Conservation (phyloP, 2,888 invertebrate species). For the Andrena chrysosceles region DNA sequence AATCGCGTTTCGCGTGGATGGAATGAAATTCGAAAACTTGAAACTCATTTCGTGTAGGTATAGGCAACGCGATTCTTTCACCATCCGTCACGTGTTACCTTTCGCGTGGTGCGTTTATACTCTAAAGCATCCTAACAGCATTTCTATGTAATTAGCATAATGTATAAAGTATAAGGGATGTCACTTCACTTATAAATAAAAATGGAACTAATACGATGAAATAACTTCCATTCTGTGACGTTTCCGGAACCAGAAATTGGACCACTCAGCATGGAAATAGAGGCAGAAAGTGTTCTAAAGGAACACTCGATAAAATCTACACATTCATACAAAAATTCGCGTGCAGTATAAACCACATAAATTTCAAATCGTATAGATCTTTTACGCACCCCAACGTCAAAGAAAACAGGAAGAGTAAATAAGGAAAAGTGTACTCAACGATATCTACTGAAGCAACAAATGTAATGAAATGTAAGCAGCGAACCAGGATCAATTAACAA, state of each 20-base stretch:
- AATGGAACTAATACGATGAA: not conserved
- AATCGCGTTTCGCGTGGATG: constrained; percentile 18
- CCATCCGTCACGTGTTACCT: constrained; percentile 23
- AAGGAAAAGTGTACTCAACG: too few species aligned
- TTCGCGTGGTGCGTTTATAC: not conserved
- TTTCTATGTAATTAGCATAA: too few species aligned
- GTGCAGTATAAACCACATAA: too few species aligned
- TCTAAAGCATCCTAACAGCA: not conserved
- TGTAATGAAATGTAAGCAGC: too few species aligned
- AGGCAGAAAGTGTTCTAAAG: not conserved
- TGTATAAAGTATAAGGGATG: not conserved
- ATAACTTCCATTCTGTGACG: too few species aligned
- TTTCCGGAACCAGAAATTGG: too few species aligned
- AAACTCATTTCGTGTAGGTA: constrained; percentile 41
- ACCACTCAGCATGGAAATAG: not conserved
- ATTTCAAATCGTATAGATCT: too few species aligned
- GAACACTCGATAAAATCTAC: not conserved
- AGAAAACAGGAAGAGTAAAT: too few species aligned
- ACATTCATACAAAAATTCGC: too few species aligned
- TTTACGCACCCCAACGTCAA: too few species aligned
- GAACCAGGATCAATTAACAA: too few species aligned
- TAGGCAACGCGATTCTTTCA: constrained; percentile 33
- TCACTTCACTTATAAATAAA: not conserved
- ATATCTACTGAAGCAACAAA: too few species aligned
- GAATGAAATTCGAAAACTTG: constrained; percentile 57